Evolutionary conservation across 2,113 vertebrate genomes (phyloP).

Genomic region (Alexandromys fortis): DNA sequence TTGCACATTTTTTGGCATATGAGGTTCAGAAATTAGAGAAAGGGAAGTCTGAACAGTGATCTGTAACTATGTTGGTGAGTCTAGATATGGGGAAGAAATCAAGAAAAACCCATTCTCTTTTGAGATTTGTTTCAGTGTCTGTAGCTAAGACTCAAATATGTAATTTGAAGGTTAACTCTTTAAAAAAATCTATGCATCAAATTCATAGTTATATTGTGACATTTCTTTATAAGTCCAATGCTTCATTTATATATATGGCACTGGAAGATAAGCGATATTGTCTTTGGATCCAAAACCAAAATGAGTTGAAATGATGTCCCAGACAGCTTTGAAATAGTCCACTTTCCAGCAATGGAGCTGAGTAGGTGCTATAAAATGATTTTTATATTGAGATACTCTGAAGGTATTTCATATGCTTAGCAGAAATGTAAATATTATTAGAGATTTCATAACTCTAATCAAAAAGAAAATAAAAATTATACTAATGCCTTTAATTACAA

Average conservation of each 20-base stretch:
- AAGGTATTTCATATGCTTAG: conserved; percentile 8
- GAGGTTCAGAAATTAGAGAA: not conserved
- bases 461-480: conserved; percentile 62
- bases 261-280: conserved; percentile 53
- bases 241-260: not conserved
- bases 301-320: not conserved
- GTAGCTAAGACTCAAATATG: not conserved
- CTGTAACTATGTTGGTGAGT: not conserved
- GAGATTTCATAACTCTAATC: conserved; percentile 46
- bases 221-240: conserved; percentile 2
- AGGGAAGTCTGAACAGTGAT: not conserved
- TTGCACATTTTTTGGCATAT: not conserved
- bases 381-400: not conserved
- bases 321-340: not conserved
- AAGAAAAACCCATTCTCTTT: not conserved
- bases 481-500: conserved; percentile 28
- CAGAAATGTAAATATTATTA: conserved; percentile 8
- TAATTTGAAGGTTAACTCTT: not conserved
- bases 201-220: not conserved
- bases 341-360: not conserved
- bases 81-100: not conserved
- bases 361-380: not conserved
- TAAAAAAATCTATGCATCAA: conserved; percentile 55
- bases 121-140: not conserved
- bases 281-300: conserved; percentile 52